These are phyloP conservation scores for Cinclus cinclus DNA, from an alignment of 2,113 vertebrate genomes.

Conservation along the genomic window DNA sequence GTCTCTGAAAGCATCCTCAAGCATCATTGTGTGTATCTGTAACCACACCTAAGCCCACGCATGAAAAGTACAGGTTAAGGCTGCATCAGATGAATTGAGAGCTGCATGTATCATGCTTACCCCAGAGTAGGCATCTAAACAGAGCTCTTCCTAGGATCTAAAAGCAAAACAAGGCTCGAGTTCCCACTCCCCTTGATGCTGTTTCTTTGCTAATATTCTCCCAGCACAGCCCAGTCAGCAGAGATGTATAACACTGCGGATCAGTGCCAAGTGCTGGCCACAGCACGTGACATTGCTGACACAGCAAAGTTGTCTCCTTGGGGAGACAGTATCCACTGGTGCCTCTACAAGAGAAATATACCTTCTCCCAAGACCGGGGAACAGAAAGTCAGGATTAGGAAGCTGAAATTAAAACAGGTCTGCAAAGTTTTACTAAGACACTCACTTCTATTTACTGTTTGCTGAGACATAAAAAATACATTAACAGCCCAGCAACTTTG, in stretches of 20 bases:
- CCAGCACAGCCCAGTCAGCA: slow-evolving; percentile 53
- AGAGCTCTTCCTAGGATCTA: not conserved
- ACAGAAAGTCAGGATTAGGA: not conserved
- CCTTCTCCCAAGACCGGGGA: not conserved
- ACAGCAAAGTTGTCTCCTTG: slow-evolving; percentile 39
- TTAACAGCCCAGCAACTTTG: slow-evolving; percentile 29
- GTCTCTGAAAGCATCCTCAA: not conserved
- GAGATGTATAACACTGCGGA: not conserved
- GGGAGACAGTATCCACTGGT: slow-evolving; percentile 10
- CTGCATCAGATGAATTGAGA: not conserved
- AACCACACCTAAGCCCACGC: not conserved
- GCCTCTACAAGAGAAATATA: slow-evolving; percentile 25
- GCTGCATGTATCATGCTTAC: not conserved
- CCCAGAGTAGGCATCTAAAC: not conserved
- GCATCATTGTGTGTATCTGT: not conserved
- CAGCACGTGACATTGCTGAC: slow-evolving; percentile 43
- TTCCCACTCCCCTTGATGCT: not conserved
- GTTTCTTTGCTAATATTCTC: not conserved
- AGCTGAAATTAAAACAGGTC: slow-evolving; percentile 44
- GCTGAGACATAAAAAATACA: slow-evolving; percentile 66
- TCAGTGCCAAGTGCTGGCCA: slow-evolving; percentile 43
- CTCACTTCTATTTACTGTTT: slow-evolving; percentile 62
- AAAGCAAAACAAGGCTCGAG: not conserved
- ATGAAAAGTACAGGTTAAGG: not conserved
- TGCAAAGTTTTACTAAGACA: not conserved